Conservation (phyloP, 2,888 invertebrate species). For the Lasioglossum oenotherae region DNA sequence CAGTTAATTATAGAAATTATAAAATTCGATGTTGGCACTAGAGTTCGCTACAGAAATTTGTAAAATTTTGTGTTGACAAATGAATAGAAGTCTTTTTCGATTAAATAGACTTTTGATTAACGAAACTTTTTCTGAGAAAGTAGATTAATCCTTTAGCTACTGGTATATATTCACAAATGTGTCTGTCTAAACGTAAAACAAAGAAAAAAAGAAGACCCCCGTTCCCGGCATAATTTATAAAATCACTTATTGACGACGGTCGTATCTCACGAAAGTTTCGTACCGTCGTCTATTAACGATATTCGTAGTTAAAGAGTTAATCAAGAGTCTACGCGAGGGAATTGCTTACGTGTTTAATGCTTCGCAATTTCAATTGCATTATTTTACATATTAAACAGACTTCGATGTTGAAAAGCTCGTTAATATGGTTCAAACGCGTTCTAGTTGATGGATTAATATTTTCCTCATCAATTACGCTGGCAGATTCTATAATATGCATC, state of each 20-base stretch:
- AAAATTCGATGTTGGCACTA: not conserved
- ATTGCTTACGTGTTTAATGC: not conserved
- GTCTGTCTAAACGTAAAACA: too few relatives aligned
- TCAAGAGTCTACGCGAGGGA: not conserved
- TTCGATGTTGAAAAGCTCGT: not conserved
- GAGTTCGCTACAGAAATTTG: not conserved
- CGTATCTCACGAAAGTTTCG: too few relatives aligned
- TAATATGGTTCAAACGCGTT: not conserved
- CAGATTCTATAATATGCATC: not conserved
- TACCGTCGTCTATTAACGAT: too few relatives aligned
- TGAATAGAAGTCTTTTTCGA: not conserved
- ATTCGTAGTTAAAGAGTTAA: not conserved
- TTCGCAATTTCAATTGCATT: not conserved
- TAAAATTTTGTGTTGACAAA: not conserved
- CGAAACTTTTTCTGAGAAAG: too few relatives aligned
- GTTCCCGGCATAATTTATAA: too few relatives aligned
- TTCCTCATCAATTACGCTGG: not conserved
- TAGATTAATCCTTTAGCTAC: too few relatives aligned
- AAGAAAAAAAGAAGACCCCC: too few relatives aligned
- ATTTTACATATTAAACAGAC: not conserved
- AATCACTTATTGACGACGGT: too few relatives aligned
- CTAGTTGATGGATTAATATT: not conserved
- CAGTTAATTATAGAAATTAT: not conserved
- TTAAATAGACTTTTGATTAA: too few relatives aligned
- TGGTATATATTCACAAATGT: too few relatives aligned